Conservation (phyloP, 2,113 vertebrate species). For the Gymnorhina tibicen region DNA sequence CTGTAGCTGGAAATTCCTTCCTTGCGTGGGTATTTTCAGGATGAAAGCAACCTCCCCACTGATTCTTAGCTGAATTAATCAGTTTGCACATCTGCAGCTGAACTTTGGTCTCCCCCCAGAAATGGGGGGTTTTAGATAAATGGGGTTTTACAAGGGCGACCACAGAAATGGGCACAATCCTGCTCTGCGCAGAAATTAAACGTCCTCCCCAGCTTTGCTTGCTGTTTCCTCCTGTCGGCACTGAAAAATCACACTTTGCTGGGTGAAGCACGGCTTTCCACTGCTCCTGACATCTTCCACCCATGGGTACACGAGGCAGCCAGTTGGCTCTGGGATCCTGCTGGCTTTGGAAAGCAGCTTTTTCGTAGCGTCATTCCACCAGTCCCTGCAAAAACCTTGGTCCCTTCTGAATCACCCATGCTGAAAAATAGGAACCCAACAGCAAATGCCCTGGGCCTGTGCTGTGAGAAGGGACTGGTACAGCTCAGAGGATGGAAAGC, state of each 20-base stretch:
- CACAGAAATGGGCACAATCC: background rate
- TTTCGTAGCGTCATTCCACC: background rate
- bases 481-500: rapidly evolving
- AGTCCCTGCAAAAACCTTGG: background rate
- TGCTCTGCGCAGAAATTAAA: background rate
- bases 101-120: background rate
- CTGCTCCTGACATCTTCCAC: background rate
- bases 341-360: background rate
- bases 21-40: background rate
- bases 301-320: rapidly evolving
- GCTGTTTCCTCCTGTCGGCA: background rate
- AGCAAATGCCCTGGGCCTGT: background rate
- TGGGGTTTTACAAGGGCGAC: background rate
- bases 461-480: background rate
- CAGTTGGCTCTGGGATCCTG: background rate
- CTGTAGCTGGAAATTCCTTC: background rate
- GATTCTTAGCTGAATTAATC: background rate
- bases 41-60: background rate
- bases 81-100: background rate
- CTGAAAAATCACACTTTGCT: background rate
- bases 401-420: background rate
- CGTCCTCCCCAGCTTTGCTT: background rate
- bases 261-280: background rate
- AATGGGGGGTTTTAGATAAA: background rate
- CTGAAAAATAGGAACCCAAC: background rate